A percentile compares a stretch with the other conserved stretches of the same genome.
Evolutionary conservation across 2,888 invertebrate species (phyloP).

Genomic region (Lumbricus terrestris): DNA sequence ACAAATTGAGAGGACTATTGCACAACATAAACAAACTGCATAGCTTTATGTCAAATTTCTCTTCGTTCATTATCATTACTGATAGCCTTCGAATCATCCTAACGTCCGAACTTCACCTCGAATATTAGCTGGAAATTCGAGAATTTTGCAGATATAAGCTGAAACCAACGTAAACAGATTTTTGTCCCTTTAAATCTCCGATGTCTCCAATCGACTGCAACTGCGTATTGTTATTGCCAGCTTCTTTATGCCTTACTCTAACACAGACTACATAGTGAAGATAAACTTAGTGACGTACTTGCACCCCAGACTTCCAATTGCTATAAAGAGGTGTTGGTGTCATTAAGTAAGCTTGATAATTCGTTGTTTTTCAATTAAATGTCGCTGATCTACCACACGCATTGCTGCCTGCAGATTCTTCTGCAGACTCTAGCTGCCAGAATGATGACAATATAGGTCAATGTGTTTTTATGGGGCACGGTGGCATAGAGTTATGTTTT

Average conservation of each 20-base stretch:
- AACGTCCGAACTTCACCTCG: neutral
- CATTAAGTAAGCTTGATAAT: too few relatives aligned
- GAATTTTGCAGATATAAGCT: neutral
- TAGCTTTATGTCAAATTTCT: neutral
- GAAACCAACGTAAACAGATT: neutral
- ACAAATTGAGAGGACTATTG: neutral
- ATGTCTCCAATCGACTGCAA: neutral
- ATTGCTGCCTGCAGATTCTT: too few relatives aligned
- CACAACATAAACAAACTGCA: neutral
- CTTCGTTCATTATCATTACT: neutral
- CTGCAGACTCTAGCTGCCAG: too few relatives aligned
- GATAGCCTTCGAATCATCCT: neutral
- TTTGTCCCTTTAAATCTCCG: neutral
- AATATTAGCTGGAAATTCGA: neutral
- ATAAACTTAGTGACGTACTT: neutral
- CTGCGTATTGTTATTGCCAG: slow-evolving; percentile 3
- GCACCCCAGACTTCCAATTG: neutral
- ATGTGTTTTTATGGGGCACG: too few relatives aligned
- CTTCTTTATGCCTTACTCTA: neutral
- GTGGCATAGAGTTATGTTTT: too few relatives aligned
- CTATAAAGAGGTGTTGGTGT: too few relatives aligned
- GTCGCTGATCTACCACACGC: too few relatives aligned
- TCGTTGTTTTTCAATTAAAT: too few relatives aligned
- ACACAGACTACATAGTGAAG: neutral
- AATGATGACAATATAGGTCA: too few relatives aligned